phyloP scores from a whole-genome alignment of 2,797 vertebrate species.

The Rousettus madagascariensis region DNA sequence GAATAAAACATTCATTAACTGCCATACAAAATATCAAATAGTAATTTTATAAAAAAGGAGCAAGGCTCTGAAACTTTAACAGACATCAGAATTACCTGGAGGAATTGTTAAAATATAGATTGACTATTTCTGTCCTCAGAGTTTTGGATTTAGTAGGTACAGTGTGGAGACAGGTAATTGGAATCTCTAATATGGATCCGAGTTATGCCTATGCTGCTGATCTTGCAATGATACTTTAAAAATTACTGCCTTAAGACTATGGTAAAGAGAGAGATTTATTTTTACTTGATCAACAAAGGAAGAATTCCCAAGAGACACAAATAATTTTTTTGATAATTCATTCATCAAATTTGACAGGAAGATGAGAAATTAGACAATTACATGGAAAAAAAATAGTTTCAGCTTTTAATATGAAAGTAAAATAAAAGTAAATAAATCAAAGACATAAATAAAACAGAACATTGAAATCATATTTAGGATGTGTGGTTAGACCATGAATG shows the following conservation, averaged over 20 bases:
- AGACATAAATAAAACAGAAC: neutral
- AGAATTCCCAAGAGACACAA: neutral
- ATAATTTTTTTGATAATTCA: neutral
- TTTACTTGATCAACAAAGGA: neutral
- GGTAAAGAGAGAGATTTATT: neutral
- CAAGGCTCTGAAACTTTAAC: neutral
- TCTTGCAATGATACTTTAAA: neutral
- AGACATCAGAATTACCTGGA: neutral
- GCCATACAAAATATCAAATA: neutral
- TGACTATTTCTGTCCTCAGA: accelerated
- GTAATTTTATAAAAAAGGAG: neutral
- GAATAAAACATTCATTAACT: constrained; percentile 23
- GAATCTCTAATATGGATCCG: neutral
- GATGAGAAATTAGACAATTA: neutral
- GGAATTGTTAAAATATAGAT: neutral
- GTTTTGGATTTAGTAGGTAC: neutral
- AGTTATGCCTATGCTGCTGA: neutral
- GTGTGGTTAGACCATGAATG: neutral
- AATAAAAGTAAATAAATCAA: neutral
- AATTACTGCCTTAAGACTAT: neutral
- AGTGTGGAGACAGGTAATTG: neutral
- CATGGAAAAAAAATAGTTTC: neutral
- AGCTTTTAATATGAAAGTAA: no score
- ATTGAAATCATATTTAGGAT: neutral
- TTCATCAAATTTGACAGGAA: neutral